Conservation (phyloP, 2,113 vertebrate genomes). For the Scomber japonicus region DNA sequence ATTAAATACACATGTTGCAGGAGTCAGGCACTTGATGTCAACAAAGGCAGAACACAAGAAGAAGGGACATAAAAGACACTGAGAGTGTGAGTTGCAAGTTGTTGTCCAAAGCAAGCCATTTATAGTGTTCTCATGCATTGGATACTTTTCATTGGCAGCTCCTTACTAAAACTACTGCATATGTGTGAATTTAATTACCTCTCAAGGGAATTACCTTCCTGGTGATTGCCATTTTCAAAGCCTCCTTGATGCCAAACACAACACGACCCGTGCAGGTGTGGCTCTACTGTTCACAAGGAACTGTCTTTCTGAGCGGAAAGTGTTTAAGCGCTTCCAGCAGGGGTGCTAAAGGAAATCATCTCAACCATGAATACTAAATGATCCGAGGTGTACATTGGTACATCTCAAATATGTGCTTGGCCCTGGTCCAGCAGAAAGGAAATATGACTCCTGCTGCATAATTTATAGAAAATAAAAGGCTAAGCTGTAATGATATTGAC, state of each 20-base stretch:
- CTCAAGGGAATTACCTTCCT: constrained; percentile 52
- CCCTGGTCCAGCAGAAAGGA: constrained; percentile 15
- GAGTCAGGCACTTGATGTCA: neutral
- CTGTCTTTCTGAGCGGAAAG: constrained; percentile 20
- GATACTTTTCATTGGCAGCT: constrained; percentile 33
- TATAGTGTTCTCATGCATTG: constrained; percentile 17
- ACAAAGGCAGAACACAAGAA: neutral
- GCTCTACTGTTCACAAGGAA: constrained; percentile 28
- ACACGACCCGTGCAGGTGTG: constrained; percentile 52
- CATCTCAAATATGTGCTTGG: constrained; percentile 61
- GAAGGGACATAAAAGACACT: neutral
- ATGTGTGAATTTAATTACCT: constrained; percentile 69
- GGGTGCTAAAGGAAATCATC: constrained; percentile 56
- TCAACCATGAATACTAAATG: constrained; percentile 61
- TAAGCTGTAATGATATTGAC: constrained; percentile 46
- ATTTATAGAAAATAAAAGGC: constrained; percentile 9
- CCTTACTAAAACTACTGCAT: constrained; percentile 3
- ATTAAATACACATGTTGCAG: neutral
- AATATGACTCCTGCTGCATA: constrained; percentile 25
- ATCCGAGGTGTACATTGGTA: constrained; percentile 46
- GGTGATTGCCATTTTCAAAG: constrained; percentile 60
- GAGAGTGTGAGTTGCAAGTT: constrained; percentile 5
- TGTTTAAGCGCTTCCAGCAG: constrained; percentile 60
- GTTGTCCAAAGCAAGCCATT: constrained; percentile 48
- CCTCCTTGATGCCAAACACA: constrained; percentile 60